Base-by-base conservation (phyloP, 2,113 vertebrate genomes). In the Amia ocellicauda region DNA sequence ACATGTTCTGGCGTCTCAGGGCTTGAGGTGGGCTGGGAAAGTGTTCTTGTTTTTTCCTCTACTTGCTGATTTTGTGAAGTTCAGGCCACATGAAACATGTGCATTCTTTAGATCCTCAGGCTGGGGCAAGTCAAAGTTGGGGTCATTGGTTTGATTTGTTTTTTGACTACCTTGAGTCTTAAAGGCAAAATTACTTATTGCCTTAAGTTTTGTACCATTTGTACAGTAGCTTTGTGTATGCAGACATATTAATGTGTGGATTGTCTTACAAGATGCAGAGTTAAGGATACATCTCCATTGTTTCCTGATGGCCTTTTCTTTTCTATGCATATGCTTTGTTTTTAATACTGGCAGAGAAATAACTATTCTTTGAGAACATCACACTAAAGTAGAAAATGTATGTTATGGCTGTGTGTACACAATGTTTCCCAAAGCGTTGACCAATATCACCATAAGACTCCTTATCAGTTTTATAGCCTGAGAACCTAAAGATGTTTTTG, bases 401-500 rank as follows among this genome's bases (percentile, higher is more conserved):
- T 61, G 51, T 11, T 51, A 62, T 52, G 31, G 11, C 31, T 36
- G 31, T 36, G n/a, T n/a, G 26, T 57, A 19, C 19, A 56, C 10
- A 16, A 19, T 57, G 31, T 36, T 36, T 23, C 53, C 53, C 70
- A 76, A 77, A 64, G 70, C 74, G 79, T 80, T 31, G 70, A 73
- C 47, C 60, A 61, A 72, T 62, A 60, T 45, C 22, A 79, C 69
- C 47, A 57, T 58, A 65, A 49, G 65, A 58, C 75, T 75, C 77
- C 69, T 68, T n/a, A n/a, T 78, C 71, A 61, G 64, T 77, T 64
- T 70, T 67, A 41, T 76, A 72, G 62, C 67, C 63, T 72, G 66
- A 72, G 72, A 62, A 79, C 70, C 68, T 24, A 82, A 74, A 83
- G 74, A 78, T 80, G 78, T 73, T 76, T 49, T 79, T n/a, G n/a